Conservation (phyloP, 2,113 vertebrate genomes). For the Poeciliopsis prolifica region DNA sequence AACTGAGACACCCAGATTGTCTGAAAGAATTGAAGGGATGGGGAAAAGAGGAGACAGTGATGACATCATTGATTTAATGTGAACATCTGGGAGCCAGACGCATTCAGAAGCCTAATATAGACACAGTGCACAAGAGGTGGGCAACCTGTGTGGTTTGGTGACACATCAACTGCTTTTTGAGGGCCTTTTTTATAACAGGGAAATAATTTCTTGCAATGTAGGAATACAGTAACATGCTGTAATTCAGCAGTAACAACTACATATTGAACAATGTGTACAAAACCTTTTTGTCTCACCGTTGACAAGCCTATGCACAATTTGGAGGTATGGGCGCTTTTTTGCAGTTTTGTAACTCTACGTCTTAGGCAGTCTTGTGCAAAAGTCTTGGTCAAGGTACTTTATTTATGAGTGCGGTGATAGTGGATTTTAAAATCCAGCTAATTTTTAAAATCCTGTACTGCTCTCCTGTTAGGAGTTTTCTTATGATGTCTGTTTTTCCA, state of each 20-base stretch:
- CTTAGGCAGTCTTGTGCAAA: background rate
- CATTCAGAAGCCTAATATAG: constrained; percentile 18
- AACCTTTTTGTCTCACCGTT: too few relatives aligned
- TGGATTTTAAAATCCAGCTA: background rate
- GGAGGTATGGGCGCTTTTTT: too few relatives aligned
- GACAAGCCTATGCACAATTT: too few relatives aligned
- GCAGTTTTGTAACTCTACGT: too few relatives aligned
- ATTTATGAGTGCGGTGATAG: background rate
- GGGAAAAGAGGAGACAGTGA: constrained; percentile 31
- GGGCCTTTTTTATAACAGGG: background rate
- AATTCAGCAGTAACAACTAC: background rate
- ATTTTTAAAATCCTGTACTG: background rate
- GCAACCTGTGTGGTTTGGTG: constrained; percentile 14
- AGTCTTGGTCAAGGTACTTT: background rate
- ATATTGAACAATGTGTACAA: too few relatives aligned
- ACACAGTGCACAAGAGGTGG: background rate
- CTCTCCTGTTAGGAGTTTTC: background rate
- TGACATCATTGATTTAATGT: constrained; percentile 54
- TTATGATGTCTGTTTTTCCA: background rate
- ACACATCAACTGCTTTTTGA: background rate
- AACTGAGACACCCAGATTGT: constrained; percentile 36
- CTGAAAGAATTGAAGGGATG: constrained; percentile 40
- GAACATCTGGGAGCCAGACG: constrained; percentile 60
- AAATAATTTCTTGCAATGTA: background rate
- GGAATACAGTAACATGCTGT: background rate